A percentile compares a stretch with the other conserved stretches of the same genome.
Evolutionary conservation across 2,797 vertebrate species (phyloP).

Genomic region (Cheracebus regulus): DNA sequence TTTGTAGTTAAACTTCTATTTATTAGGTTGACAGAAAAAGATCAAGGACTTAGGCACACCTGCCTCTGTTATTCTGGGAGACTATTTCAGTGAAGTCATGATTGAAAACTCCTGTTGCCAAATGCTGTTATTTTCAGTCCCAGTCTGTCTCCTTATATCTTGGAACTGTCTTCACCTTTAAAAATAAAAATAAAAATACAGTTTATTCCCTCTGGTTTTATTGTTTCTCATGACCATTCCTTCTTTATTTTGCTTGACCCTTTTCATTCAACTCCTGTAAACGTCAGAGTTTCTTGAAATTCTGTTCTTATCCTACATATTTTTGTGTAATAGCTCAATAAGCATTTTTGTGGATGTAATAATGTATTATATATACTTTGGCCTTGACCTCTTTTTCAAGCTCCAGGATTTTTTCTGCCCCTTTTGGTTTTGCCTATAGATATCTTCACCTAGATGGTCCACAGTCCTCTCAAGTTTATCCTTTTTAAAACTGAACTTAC

Average conservation of each 20-base stretch:
- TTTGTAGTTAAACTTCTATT: constrained; percentile 13
- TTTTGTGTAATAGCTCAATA: not conserved
- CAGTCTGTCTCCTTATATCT: not conserved
- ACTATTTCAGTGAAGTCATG: not conserved
- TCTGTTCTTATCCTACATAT: not conserved
- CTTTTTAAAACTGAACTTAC: not conserved
- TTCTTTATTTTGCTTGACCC: not conserved
- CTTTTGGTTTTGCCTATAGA: not conserved
- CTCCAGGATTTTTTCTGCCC: not conserved
- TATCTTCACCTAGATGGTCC: not conserved
- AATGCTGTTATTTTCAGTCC: not conserved
- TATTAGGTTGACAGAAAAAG: constrained; percentile 24
- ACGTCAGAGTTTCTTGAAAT: not conserved
- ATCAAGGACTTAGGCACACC: not conserved
- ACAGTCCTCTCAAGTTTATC: not conserved
- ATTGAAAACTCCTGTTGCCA: not conserved
- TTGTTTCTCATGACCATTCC: not conserved
- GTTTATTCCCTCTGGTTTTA: constrained; percentile 11
- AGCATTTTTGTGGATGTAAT: not conserved
- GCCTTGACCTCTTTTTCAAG: not conserved
- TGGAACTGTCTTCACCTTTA: not conserved
- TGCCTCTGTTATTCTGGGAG: not conserved
- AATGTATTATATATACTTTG: not conserved
- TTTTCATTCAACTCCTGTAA: not conserved
- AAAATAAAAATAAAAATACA: not conserved